Evolutionary conservation across 2,797 vertebrate genomes (phyloP).

Genomic region (Syngnathus rostellatus): DNA sequence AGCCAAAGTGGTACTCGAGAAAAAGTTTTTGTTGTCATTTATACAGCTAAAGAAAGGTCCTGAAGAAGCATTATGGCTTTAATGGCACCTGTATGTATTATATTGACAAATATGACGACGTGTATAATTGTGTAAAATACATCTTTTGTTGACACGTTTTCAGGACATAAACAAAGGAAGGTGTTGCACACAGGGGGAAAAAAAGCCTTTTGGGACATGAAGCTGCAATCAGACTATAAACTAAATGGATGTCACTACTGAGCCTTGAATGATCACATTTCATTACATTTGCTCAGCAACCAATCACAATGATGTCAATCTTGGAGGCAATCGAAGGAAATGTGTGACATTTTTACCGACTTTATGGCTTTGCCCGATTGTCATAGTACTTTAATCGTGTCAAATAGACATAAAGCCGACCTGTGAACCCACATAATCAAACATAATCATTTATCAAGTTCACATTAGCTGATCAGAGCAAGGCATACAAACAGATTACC

Average conservation of each 20-base stretch:
- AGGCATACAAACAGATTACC: conserved; percentile 30
- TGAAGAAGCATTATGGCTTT: conserved; percentile 34
- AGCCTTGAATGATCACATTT: conserved; percentile 4
- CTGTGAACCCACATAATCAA: conserved; percentile 19
- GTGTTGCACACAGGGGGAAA: neutral
- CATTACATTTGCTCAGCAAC: conserved; percentile 9
- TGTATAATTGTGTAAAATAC: conserved; percentile 27
- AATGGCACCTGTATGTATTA: conserved; percentile 38
- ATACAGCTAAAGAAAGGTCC: neutral
- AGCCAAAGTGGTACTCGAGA: neutral
- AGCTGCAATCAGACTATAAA: neutral
- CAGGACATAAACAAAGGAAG: conserved; percentile 19
- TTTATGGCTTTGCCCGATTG: conserved; percentile 7
- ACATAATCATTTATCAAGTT: conserved; percentile 23
- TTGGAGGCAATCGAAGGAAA: neutral
- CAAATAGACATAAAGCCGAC: conserved; percentile 15
- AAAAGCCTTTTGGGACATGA: neutral
- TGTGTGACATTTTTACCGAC: conserved; percentile 20
- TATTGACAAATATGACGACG: conserved; percentile 12
- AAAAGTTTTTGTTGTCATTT: neutral
- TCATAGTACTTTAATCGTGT: conserved; percentile 1
- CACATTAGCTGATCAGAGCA: conserved; percentile 35
- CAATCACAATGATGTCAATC: conserved; percentile 1
- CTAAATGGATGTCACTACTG: neutral
- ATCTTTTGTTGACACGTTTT: conserved; percentile 22